Evolutionary conservation across 2,797 vertebrate species (phyloP).

Genomic region (Melanotaenia pygmaea): DNA sequence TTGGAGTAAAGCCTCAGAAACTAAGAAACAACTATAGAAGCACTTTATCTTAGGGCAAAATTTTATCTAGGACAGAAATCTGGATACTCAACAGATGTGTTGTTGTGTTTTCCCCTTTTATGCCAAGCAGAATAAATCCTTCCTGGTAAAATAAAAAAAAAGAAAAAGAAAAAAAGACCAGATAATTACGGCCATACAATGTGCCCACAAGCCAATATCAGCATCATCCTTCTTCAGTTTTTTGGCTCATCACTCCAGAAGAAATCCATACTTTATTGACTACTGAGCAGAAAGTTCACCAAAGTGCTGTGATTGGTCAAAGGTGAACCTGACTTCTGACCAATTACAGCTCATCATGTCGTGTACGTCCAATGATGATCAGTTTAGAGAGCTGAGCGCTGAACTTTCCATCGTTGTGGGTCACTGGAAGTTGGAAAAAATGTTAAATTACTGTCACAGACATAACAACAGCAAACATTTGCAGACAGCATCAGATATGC

Average conservation of each 20-base stretch:
- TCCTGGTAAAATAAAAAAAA: conserved; percentile 20
- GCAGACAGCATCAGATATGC: neutral
- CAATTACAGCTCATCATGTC: conserved; percentile 88
- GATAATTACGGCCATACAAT: conserved; percentile 35
- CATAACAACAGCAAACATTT: conserved; percentile 7
- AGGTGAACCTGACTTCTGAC: conserved; percentile 22
- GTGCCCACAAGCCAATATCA: conserved; percentile 18
- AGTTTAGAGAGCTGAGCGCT: conserved; percentile 92
- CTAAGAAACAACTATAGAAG: conserved; percentile 50
- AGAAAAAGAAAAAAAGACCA: neutral
- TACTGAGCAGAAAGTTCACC: conserved; percentile 39
- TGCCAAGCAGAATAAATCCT: conserved; percentile 18
- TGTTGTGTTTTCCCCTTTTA: neutral
- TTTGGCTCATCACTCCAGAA: conserved; percentile 27
- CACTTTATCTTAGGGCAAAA: conserved; percentile 42
- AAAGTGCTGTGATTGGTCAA: conserved; percentile 38
- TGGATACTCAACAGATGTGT: conserved; percentile 11
- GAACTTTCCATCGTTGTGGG: conserved; percentile 91
- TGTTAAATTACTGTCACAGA: conserved; percentile 30
- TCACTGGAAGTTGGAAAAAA: conserved; percentile 81
- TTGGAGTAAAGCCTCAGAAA: conserved; percentile 46
- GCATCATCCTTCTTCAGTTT: conserved; percentile 37
- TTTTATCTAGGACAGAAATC: conserved; percentile 33
- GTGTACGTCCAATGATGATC: conserved; percentile 83
- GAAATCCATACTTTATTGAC: conserved; percentile 45